These are phyloP conservation scores for Drosophila ogumai DNA, from an alignment of 1,140 invertebrate genomes.

Conservation along the genomic window DNA sequence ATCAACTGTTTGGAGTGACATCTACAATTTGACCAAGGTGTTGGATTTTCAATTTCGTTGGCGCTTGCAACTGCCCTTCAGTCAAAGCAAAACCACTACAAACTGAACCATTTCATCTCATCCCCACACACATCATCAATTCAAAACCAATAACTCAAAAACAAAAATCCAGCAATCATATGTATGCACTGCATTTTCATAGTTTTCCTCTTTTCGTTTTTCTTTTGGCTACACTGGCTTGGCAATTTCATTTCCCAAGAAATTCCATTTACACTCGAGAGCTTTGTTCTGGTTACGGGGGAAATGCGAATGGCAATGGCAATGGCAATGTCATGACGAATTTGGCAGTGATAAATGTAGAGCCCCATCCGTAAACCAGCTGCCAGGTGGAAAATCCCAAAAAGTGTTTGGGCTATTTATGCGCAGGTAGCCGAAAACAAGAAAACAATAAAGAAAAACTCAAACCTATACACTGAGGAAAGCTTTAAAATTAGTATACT, in stretches of 20 bases:
- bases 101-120: slow-evolving; percentile 20
- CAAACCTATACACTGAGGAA: background rate
- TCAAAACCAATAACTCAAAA: slow-evolving; percentile 81
- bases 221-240: slow-evolving; percentile 29
- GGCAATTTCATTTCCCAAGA: slow-evolving; percentile 72
- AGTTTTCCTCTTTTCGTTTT: slow-evolving; percentile 15
- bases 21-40: background rate
- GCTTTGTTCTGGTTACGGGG: slow-evolving; percentile 59
- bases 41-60: slow-evolving; percentile 13
- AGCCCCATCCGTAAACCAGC: slow-evolving; percentile 53
- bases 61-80: slow-evolving; percentile 1
- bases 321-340: slow-evolving; percentile 67
- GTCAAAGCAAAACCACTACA: slow-evolving; percentile 6
- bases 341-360: slow-evolving; percentile 81
- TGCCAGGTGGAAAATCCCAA: slow-evolving; percentile 63
- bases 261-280: slow-evolving; percentile 78
- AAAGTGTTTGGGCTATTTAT: slow-evolving; percentile 80
- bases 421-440: slow-evolving; percentile 64
- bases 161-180: slow-evolving; percentile 68
- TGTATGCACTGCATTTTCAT: slow-evolving; percentile 61
- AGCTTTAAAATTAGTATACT: background rate
- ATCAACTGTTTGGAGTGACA: slow-evolving; percentile 7
- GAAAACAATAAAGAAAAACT: slow-evolving; percentile 48
- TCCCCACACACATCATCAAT: slow-evolving; percentile 62
- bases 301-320: slow-evolving; percentile 20